A percentile compares a stretch with the other conserved stretches of the same genome.
Conservation (phyloP, 2,113 vertebrate species). For the Empidonax traillii region DNA sequence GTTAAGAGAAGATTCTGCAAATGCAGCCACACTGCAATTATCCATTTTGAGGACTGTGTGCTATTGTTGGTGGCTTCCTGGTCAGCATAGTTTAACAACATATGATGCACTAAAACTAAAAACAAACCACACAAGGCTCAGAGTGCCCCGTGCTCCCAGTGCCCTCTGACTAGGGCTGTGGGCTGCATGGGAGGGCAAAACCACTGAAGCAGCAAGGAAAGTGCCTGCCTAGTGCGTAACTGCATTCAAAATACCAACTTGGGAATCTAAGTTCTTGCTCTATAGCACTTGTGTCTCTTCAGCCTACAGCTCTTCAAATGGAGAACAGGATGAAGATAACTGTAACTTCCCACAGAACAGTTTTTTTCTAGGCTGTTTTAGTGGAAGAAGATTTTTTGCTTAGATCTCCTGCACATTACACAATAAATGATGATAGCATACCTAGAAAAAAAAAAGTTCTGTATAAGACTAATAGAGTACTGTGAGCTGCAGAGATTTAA, state of each 20-base stretch:
- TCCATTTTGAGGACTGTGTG: not conserved
- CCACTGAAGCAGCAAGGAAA: not conserved
- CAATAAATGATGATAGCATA: not conserved
- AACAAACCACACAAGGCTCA: fast-evolving
- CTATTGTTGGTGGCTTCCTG: not conserved
- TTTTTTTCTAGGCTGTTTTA: not conserved
- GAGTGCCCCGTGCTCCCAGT: not conserved
- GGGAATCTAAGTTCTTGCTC: not conserved
- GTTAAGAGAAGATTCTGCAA: not conserved
- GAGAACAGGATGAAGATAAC: not conserved
- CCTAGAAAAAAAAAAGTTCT: not conserved
- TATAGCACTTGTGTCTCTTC: not conserved
- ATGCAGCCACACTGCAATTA: not conserved
- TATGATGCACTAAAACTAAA: not conserved
- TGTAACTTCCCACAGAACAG: not conserved
- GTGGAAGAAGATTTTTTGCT: not conserved
- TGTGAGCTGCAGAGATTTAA: not conserved
- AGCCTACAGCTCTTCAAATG: not conserved
- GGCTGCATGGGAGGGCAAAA: not conserved
- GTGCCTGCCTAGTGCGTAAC: not conserved
- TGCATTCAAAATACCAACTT: not conserved
- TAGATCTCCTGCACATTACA: no score
- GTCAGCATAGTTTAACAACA: not conserved
- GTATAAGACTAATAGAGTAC: not conserved
- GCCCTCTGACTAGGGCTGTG: fast-evolving